Conservation (phyloP, 2,888 invertebrate genomes). For the Fragum whitleyi region DNA sequence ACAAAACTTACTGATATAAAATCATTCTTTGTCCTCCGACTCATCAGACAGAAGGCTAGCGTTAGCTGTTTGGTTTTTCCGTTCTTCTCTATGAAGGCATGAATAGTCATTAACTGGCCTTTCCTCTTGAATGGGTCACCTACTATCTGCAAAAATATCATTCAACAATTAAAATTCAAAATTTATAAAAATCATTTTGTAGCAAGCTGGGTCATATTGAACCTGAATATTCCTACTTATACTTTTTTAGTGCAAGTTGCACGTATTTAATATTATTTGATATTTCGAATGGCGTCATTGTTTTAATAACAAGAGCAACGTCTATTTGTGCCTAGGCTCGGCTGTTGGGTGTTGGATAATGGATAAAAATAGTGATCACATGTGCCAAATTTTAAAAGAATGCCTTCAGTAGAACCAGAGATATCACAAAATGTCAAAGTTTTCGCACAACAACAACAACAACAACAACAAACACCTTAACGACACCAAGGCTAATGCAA, state of each 20-base stretch:
- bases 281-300: background rate
- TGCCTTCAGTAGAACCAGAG: no score
- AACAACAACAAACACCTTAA: no score
- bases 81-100: slow-evolving; percentile 7
- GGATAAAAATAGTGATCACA: no score
- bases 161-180: background rate
- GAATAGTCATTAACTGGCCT: slow-evolving; percentile 17
- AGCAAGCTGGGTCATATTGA: background rate
- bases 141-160: background rate
- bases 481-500: background rate
- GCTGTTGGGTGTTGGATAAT: no score
- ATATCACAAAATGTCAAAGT: no score
- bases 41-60: slow-evolving; percentile 21
- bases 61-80: slow-evolving; percentile 11
- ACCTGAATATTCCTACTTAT: no score
- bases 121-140: slow-evolving; percentile 16
- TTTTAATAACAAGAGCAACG: background rate
- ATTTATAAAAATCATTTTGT: background rate
- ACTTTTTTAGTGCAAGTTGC: no score
- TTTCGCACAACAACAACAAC: no score
- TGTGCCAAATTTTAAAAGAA: no score
- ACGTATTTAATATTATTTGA: no score
- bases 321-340: no score
- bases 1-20: no score
- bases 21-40: background rate